These are phyloP conservation scores for Hylaea fasciaria DNA, from an alignment of 2,888 invertebrate species.

Conservation along the genomic window DNA sequence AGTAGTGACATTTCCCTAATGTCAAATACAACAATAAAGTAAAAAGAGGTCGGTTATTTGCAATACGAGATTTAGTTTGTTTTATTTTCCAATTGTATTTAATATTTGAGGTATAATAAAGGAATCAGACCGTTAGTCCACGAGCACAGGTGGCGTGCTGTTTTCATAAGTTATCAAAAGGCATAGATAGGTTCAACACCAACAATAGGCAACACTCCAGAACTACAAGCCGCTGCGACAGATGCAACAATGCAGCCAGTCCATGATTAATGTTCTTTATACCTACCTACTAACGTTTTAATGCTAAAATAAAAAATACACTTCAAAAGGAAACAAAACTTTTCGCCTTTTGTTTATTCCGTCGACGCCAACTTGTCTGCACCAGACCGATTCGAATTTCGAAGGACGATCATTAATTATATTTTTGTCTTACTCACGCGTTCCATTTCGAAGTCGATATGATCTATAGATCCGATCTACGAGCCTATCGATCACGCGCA, in stretches of 20 bases:
- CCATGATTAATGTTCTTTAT: conserved; percentile 78
- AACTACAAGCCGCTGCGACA: conserved; percentile 73
- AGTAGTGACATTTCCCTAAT: too few species aligned
- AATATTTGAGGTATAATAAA: background rate
- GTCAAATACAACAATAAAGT: too few species aligned
- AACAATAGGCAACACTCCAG: conserved; percentile 69
- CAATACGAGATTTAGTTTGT: too few species aligned
- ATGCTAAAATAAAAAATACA: conserved; percentile 68
- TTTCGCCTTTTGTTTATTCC: conserved; percentile 82
- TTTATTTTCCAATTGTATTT: conserved; percentile 2
- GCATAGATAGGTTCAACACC: conserved; percentile 58
- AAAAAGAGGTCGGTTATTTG: too few species aligned
- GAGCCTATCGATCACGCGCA: conserved; percentile 82
- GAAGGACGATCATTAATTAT: conserved; percentile 83
- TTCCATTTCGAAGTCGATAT: conserved; percentile 82
- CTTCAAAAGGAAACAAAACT: conserved; percentile 69
- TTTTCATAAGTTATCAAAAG: conserved; percentile 65
- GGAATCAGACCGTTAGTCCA: conserved; percentile 41
- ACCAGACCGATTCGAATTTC: conserved; percentile 81
- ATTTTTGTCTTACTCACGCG: conserved; percentile 85
- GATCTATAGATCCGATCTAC: conserved; percentile 84
- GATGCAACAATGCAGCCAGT: conserved; percentile 76
- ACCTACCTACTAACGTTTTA: conserved; percentile 68
- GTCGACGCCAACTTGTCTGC: conserved; percentile 84
- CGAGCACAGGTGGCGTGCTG: conserved; percentile 74